These are phyloP conservation scores for Sebastes schlegelii DNA, from an alignment of 2,113 vertebrate genomes.

Conservation along the genomic window DNA sequence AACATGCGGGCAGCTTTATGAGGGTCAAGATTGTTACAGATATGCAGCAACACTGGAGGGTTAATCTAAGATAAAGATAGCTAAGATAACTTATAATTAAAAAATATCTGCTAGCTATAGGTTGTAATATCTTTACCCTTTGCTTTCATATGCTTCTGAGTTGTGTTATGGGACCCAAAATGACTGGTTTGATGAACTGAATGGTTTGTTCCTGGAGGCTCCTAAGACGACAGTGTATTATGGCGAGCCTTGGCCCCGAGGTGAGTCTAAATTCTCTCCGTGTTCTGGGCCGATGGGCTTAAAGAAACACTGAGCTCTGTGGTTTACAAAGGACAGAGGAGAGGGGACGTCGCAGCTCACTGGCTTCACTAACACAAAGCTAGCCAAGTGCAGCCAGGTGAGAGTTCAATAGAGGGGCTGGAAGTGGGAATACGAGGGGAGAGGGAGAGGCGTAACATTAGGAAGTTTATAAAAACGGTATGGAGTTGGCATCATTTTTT, in stretches of 20 bases:
- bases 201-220: constrained; percentile 22
- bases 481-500: neutral
- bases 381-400: constrained; percentile 53
- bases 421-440: constrained; percentile 22
- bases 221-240: constrained; percentile 33
- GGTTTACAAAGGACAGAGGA: constrained; percentile 62
- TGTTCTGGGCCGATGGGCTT: constrained; percentile 37
- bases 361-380: constrained; percentile 42
- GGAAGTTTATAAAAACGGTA: neutral
- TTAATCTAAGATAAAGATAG: neutral
- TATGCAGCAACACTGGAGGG: neutral
- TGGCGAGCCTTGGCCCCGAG: constrained; percentile 31
- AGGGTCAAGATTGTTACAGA: constrained; percentile 10
- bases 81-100: neutral
- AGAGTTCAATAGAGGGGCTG: constrained; percentile 50
- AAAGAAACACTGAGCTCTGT: constrained; percentile 34
- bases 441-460: neutral
- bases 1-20: constrained; percentile 38
- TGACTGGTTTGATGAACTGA: neutral
- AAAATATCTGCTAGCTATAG: neutral
- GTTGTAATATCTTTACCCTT: neutral
- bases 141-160: neutral
- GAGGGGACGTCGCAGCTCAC: constrained; percentile 48
- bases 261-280: constrained; percentile 43
- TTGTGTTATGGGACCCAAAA: neutral